These are phyloP conservation scores for Mermis nigrescens DNA, from an alignment of 2,888 invertebrate species.

Conservation along the genomic window DNA sequence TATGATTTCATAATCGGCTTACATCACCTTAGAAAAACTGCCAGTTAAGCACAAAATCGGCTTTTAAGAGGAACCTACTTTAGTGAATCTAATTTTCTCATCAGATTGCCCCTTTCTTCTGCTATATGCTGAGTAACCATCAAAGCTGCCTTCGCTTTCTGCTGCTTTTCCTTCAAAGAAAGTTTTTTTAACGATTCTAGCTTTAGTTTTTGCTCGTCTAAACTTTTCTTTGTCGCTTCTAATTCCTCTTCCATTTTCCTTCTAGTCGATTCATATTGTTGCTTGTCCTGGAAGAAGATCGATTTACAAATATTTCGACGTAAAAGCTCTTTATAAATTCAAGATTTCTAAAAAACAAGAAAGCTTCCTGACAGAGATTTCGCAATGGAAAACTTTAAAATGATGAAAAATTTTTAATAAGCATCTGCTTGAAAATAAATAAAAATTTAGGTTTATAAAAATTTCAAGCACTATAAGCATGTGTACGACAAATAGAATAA, in stretches of 20 bases:
- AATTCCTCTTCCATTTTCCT: conserved; percentile 26
- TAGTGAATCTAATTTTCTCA: conserved; percentile 36
- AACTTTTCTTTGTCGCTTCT: conserved; percentile 27
- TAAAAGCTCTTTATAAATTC: no score
- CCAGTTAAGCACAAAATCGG: background rate
- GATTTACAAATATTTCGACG: no score
- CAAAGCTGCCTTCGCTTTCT: conserved; percentile 31
- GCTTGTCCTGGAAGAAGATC: conserved; percentile 20
- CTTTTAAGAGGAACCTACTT: no score
- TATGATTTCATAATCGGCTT: no score
- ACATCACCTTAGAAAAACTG: conserved; percentile 11
- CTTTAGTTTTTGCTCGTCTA: conserved; percentile 34
- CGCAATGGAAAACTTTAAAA: no score
- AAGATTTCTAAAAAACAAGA: no score
- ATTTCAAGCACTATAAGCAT: no score
- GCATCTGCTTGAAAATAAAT: no score
- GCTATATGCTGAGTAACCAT: conserved; percentile 36
- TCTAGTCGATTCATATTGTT: conserved; percentile 20
- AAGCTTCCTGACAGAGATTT: no score
- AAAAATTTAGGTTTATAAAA: no score
- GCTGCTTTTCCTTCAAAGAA: conserved; percentile 33
- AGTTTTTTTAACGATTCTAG: conserved; percentile 32
- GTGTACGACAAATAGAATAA: no score
- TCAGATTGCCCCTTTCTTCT: conserved; percentile 36
- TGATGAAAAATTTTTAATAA: no score